Evolutionary conservation across 2,888 invertebrate genomes (phyloP).

Genomic region (Acronicta aceris): DNA sequence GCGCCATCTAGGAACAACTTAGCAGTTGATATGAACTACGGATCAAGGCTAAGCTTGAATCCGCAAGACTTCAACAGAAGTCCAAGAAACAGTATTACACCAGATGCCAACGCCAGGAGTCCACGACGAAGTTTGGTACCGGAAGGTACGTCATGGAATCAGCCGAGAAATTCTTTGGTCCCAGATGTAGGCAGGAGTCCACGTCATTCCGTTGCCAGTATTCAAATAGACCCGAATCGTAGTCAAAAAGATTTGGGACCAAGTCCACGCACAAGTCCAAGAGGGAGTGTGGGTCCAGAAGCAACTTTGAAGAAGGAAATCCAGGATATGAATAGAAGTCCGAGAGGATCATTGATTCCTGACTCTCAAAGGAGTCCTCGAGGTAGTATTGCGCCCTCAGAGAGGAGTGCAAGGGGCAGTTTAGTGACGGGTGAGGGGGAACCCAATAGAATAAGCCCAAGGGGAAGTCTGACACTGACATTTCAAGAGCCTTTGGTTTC

Average conservation of each 20-base stretch:
- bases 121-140: constrained; percentile 90
- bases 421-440: constrained; percentile 78
- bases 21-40: constrained; percentile 88
- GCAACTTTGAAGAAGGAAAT: constrained; percentile 82
- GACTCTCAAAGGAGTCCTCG: constrained; percentile 90
- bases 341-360: constrained; percentile 90
- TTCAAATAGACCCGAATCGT: constrained; percentile 82
- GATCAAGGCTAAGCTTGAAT: constrained; percentile 88
- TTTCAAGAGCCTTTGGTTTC: constrained; percentile 90
- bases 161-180: constrained; percentile 89
- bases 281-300: constrained; percentile 88
- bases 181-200: constrained; percentile 90
- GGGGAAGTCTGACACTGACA: constrained; percentile 90
- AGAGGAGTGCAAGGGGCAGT: constrained; percentile 83
- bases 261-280: constrained; percentile 88
- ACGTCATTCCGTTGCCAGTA: constrained; percentile 88
- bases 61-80: constrained; percentile 88
- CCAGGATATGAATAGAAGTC: constrained; percentile 83
- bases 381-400: constrained; percentile 90
- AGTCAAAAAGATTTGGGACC: constrained; percentile 85
- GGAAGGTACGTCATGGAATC: constrained; percentile 87
- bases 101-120: constrained; percentile 85
- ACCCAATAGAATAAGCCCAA: constrained; percentile 83
- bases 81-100: constrained; percentile 85
- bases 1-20: constrained; percentile 90